phyloP scores from a whole-genome alignment of 2,113 vertebrate genomes.

The Engraulis encrasicolus region DNA sequence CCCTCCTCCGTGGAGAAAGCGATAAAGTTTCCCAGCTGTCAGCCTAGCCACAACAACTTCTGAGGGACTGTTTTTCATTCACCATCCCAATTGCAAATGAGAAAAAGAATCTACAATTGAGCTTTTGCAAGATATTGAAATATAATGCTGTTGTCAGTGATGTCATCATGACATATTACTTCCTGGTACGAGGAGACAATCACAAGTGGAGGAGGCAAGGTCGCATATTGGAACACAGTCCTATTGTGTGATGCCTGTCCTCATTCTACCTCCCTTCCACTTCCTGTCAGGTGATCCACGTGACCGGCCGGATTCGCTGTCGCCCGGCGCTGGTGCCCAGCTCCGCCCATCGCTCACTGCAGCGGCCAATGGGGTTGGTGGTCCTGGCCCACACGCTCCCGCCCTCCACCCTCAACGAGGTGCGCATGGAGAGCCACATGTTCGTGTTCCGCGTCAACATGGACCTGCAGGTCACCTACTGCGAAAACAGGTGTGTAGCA shows the following conservation, averaged over 20 bases:
- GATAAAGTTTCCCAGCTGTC: too few species aligned
- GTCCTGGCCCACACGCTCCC: constrained; percentile 87
- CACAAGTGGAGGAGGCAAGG: too few species aligned
- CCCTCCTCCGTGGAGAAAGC: too few species aligned
- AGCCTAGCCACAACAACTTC: too few species aligned
- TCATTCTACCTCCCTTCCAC: neutral
- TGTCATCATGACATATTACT: too few species aligned
- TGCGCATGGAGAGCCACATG: constrained; percentile 89
- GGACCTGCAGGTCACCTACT: constrained; percentile 89
- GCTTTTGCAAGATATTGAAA: too few species aligned
- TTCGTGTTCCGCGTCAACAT: constrained; percentile 91
- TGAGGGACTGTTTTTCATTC: too few species aligned
- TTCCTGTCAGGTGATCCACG: constrained; percentile 84
- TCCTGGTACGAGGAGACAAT: too few species aligned
- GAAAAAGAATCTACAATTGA: too few species aligned
- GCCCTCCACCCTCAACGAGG: constrained; percentile 86
- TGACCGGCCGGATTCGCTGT: constrained; percentile 83
- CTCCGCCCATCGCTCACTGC: constrained; percentile 67
- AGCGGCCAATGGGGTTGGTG: constrained; percentile 84
- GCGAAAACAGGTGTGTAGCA: constrained; percentile 84
- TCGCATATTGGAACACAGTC: too few species aligned
- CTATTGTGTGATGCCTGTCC: neutral
- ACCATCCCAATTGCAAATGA: too few species aligned
- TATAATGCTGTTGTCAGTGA: too few species aligned
- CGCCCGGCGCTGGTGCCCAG: constrained; percentile 72